Evolutionary conservation across 2,797 vertebrate species (phyloP).

Genomic region (Squalus acanthias): DNA sequence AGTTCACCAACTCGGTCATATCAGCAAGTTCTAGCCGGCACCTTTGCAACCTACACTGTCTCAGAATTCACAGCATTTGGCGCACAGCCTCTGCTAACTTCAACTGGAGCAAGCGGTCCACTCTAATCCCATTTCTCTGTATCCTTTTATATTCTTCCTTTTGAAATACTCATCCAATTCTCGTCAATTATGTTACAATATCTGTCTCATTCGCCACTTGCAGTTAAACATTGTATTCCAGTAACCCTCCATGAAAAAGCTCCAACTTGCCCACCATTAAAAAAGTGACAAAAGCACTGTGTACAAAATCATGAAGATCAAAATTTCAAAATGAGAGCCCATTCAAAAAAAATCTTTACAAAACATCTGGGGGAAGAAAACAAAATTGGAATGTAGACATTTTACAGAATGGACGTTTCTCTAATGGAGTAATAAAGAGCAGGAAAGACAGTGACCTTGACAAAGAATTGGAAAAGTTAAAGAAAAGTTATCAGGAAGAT

Average conservation of each 20-base stretch:
- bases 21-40: neutral
- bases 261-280: neutral
- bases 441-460: neutral
- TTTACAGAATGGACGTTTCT: neutral
- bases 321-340: neutral
- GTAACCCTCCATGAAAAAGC: neutral
- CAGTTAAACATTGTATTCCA: neutral
- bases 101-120: too few relatives aligned
- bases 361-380: neutral
- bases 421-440: neutral
- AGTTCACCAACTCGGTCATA: neutral
- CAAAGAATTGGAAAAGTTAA: neutral
- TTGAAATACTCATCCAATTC: neutral
- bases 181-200: neutral
- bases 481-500: neutral
- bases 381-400: neutral
- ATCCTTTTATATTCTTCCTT: neutral
- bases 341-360: neutral
- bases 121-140: neutral
- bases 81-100: neutral
- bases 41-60: neutral
- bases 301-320: neutral
- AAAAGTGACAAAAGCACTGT: neutral
- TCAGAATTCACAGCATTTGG: neutral
- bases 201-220: neutral